Conservation (phyloP, 2,797 vertebrate genomes). For the Chloroceryle inda region DNA sequence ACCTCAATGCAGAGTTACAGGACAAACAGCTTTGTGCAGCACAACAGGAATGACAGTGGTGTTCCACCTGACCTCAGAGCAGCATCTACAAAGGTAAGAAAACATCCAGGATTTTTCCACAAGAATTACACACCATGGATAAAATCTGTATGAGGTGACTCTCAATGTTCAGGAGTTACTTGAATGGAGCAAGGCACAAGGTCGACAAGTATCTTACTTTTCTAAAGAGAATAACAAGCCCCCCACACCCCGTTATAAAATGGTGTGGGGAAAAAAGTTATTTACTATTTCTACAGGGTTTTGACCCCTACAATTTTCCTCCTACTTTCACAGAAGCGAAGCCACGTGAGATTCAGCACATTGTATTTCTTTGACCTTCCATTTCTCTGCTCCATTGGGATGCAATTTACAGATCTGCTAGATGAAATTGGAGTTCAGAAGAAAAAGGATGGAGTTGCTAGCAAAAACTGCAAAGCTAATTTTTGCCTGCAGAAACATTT, state of each 20-base stretch:
- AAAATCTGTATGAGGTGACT: neutral
- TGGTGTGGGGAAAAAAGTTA: neutral
- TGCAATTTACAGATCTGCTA: constrained; percentile 12
- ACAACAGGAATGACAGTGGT: neutral
- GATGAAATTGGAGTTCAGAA: constrained; percentile 7
- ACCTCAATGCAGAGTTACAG: neutral
- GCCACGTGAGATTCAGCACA: neutral
- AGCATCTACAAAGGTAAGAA: neutral
- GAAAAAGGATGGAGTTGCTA: constrained; percentile 29
- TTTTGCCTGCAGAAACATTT: neutral
- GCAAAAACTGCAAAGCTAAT: constrained; percentile 50
- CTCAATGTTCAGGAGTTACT: neutral
- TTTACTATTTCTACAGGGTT: neutral
- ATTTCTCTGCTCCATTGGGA: neutral
- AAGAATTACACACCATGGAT: neutral
- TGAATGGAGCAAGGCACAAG: neutral
- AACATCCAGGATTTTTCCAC: neutral
- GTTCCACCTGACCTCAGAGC: neutral
- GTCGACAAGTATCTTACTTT: neutral
- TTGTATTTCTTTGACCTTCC: neutral
- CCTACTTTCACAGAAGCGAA: neutral
- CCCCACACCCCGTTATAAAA: neutral
- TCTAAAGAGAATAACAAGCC: neutral
- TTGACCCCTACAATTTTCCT: neutral
- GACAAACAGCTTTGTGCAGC: neutral